Conservation (phyloP, 2,797 vertebrate genomes). For the Pantherophis alleghaniensis region DNA sequence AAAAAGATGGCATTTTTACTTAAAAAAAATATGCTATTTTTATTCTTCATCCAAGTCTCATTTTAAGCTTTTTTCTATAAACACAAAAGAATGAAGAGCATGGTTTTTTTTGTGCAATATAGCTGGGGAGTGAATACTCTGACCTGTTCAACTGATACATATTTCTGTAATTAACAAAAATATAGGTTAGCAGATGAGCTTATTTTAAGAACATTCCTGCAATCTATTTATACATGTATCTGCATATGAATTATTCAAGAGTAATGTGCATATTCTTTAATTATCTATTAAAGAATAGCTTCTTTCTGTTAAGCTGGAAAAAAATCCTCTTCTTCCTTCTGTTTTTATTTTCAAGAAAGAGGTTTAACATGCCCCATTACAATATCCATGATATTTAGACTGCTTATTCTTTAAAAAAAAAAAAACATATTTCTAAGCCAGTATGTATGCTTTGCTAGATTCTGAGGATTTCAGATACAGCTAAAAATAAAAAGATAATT, state of each 20-base stretch:
- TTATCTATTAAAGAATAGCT: not conserved
- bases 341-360: not conserved
- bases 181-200: not conserved
- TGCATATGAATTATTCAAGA: not conserved
- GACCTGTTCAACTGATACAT: not conserved
- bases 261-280: not conserved
- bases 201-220: not conserved
- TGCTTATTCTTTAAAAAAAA: not conserved
- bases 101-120: not conserved
- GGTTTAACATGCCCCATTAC: not conserved
- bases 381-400: not conserved
- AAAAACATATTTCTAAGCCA: not conserved
- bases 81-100: not conserved
- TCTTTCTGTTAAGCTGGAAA: not conserved
- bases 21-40: not conserved
- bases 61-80: not conserved
- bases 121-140: not conserved
- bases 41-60: not conserved
- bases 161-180: not conserved
- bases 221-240: not conserved
- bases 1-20: not conserved
- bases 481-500: not conserved
- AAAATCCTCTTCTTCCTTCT: not conserved
- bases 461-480: not conserved
- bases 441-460: not conserved